Evolutionary conservation across 2,888 invertebrate genomes (phyloP).

Genomic region (Eupithecia abbreviata): DNA sequence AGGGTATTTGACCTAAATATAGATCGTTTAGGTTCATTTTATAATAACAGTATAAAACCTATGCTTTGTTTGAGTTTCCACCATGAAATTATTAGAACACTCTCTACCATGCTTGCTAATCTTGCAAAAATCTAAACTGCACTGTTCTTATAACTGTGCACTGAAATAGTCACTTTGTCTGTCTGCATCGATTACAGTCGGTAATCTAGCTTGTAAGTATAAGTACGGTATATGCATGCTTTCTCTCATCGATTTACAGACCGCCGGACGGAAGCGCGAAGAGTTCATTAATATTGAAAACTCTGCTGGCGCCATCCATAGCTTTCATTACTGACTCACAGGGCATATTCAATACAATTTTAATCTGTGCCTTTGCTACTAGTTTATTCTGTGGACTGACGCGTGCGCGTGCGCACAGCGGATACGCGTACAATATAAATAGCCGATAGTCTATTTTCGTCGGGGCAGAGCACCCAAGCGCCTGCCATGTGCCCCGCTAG

Average conservation of each 20-base stretch:
- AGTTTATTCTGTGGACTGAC: slow-evolving; percentile 31
- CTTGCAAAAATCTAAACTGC: background rate
- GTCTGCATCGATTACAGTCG: slow-evolving; percentile 3
- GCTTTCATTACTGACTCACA: slow-evolving; percentile 51
- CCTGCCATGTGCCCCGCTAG: slow-evolving; percentile 76
- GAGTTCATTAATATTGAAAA: slow-evolving; percentile 43
- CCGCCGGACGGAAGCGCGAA: slow-evolving; percentile 29
- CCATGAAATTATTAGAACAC: background rate
- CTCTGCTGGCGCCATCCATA: slow-evolving; percentile 57
- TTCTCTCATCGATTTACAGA: slow-evolving; percentile 20
- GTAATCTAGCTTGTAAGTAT: background rate
- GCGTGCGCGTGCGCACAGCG: slow-evolving; percentile 74
- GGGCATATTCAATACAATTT: slow-evolving; percentile 37
- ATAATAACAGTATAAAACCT: background rate
- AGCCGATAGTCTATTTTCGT: slow-evolving; percentile 77
- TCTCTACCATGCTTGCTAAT: background rate
- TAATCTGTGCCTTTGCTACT: slow-evolving; percentile 31
- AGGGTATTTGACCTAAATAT: slow-evolving; percentile 29
- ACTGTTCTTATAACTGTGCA: background rate
- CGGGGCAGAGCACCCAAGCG: slow-evolving; percentile 71
- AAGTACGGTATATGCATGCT: slow-evolving; percentile 12
- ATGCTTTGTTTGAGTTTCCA: background rate
- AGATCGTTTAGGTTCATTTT: background rate
- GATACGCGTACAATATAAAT: slow-evolving; percentile 79
- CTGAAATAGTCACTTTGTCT: slow-evolving; percentile 2